These are phyloP conservation scores for Lysandra bellargus DNA, from an alignment of 2,888 invertebrate species.

Conservation along the genomic window DNA sequence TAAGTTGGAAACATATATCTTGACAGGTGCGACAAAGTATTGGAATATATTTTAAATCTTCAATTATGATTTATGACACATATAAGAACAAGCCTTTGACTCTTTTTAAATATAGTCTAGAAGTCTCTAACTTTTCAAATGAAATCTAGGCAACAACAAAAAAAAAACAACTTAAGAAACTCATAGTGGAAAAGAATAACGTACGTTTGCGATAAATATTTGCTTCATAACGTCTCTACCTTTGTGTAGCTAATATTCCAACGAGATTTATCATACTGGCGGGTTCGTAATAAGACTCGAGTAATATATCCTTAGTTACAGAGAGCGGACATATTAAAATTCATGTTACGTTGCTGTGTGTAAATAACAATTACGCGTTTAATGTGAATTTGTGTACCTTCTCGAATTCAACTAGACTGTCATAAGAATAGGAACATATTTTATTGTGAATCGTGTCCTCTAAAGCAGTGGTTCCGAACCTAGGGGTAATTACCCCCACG, in stretches of 20 bases:
- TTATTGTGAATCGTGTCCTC: neutral
- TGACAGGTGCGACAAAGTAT: too few relatives aligned
- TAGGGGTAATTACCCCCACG: too few relatives aligned
- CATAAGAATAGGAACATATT: conserved; percentile 1
- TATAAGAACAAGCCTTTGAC: too few relatives aligned
- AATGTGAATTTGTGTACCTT: conserved; percentile 1
- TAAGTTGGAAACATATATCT: too few relatives aligned
- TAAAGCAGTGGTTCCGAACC: too few relatives aligned
- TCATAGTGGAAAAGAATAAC: neutral
- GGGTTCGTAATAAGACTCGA: neutral
- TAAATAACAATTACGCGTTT: neutral
- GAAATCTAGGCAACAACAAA: neutral
- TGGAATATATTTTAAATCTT: too few relatives aligned
- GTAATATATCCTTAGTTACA: conserved; percentile 1
- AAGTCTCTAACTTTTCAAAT: too few relatives aligned
- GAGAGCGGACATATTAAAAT: neutral
- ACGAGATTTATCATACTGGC: neutral
- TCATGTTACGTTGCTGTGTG: neutral
- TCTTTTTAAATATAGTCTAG: too few relatives aligned
- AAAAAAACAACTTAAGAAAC: neutral
- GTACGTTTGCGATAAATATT: conserved; percentile 5
- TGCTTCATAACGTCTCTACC: neutral
- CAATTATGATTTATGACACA: too few relatives aligned
- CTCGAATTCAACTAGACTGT: neutral
- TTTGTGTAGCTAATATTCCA: neutral